phyloP scores from a whole-genome alignment of 2,797 vertebrate species.

The Enteromius paludinosus region DNA sequence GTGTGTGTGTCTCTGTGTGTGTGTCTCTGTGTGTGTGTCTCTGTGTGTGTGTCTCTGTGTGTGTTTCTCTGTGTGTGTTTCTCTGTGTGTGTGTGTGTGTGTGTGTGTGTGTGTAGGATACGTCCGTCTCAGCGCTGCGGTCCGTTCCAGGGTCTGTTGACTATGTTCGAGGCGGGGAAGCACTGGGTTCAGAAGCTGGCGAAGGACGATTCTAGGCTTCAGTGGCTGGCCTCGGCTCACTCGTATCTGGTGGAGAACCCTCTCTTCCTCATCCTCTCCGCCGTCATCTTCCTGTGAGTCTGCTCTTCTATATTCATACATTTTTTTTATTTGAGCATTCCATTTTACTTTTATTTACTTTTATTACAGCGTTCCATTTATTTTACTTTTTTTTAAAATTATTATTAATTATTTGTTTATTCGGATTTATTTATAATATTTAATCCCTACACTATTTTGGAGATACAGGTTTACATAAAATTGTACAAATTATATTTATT shows the following conservation, averaged over 20 bases:
- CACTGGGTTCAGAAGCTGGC: constrained; percentile 80
- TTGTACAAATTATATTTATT: not conserved
- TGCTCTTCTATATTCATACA: too few relatives aligned
- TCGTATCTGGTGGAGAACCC: constrained; percentile 86
- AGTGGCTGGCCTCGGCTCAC: constrained; percentile 79
- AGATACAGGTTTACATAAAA: not conserved
- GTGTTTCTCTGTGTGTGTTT: too few relatives aligned
- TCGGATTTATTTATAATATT: not conserved
- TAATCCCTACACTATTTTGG: not conserved
- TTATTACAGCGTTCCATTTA: not conserved
- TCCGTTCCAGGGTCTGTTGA: constrained; percentile 83
- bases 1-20: too few relatives aligned
- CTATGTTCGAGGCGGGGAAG: constrained; percentile 85
- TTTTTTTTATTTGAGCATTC: not conserved
- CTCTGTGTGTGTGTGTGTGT: too few relatives aligned
- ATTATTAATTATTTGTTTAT: too few relatives aligned
- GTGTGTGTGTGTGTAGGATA: constrained; percentile 66
- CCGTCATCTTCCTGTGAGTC: constrained; percentile 85
- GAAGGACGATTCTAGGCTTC: constrained; percentile 70
- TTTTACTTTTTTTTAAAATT: not conserved
- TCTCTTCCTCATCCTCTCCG: constrained; percentile 81
- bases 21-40: too few relatives aligned
- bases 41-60: too few relatives aligned
- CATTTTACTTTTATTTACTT: too few relatives aligned
- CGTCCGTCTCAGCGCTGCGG: constrained; percentile 84